These are phyloP conservation scores for Platanista minor DNA, from an alignment of 2,113 vertebrate species.

Conservation along the genomic window DNA sequence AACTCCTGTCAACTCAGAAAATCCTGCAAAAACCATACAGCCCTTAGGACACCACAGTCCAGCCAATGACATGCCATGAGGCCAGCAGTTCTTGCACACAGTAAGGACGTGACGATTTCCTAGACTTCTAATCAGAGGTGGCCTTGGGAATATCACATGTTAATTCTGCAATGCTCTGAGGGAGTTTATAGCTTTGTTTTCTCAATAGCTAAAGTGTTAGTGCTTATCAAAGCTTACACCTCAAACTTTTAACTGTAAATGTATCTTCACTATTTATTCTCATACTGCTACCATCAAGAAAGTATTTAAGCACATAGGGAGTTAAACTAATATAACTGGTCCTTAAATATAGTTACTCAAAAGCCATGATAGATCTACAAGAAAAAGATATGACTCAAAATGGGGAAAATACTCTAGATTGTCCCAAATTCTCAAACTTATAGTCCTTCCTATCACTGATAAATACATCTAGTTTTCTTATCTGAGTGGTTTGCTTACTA, in stretches of 20 bases:
- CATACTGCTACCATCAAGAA: neutral
- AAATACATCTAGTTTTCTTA: neutral
- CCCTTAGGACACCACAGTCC: neutral
- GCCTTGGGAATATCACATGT: neutral
- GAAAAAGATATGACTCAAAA: neutral
- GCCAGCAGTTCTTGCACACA: neutral
- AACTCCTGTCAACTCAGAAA: neutral
- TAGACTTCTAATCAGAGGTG: neutral
- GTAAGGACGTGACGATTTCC: rapidly evolving
- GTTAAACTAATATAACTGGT: neutral
- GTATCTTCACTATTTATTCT: neutral
- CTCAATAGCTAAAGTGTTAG: neutral
- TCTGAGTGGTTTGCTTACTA: neutral
- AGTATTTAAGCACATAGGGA: neutral
- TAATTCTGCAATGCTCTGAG: neutral
- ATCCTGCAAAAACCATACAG: neutral
- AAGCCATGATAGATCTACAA: neutral
- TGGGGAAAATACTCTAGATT: neutral
- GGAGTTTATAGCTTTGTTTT: neutral
- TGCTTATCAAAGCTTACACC: neutral
- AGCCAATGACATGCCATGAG: neutral
- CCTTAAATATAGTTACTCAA: neutral
- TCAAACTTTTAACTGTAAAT: neutral
- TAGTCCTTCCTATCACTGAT: neutral
- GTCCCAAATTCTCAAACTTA: neutral